Evolutionary conservation across 2,113 vertebrate species (phyloP).

Genomic region (Ptilorrhoa leucosticta): DNA sequence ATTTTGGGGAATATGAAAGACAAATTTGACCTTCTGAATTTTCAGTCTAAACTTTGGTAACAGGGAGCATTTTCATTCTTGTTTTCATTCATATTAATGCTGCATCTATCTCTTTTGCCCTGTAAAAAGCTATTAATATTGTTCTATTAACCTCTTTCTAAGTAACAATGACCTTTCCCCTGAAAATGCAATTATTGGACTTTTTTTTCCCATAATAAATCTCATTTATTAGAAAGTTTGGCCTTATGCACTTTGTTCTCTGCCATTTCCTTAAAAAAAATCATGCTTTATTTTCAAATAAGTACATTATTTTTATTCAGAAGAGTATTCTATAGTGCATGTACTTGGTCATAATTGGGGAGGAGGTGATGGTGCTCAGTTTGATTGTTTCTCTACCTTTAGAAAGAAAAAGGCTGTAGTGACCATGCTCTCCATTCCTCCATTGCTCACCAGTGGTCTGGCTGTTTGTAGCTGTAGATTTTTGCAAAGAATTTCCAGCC

Average conservation of each 20-base stretch:
- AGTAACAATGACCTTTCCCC: slow-evolving; percentile 59
- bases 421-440: not conserved
- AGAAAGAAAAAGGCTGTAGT: not conserved
- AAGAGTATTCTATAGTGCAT: not conserved
- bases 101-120: slow-evolving; percentile 52
- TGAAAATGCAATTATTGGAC: slow-evolving; percentile 70
- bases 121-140: slow-evolving; percentile 54
- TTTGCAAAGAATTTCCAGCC: not conserved
- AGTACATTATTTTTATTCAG: slow-evolving; percentile 55
- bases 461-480: not conserved
- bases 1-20: slow-evolving; percentile 43
- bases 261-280: slow-evolving; percentile 62
- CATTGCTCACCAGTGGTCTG: accelerated
- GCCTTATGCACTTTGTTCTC: slow-evolving; percentile 69
- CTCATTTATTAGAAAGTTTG: slow-evolving; percentile 72
- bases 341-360: not conserved
- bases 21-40: slow-evolving; percentile 56
- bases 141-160: slow-evolving; percentile 65
- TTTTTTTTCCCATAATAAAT: slow-evolving; percentile 74
- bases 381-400: not conserved
- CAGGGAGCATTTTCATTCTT: slow-evolving; percentile 57
- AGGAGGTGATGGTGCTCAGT: not conserved
- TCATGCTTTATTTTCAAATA: slow-evolving; percentile 69
- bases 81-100: slow-evolving; percentile 67
- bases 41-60: slow-evolving; percentile 47